Evolutionary conservation across 2,888 invertebrate genomes (phyloP).

Genomic region (Agrochola lychnidis): DNA sequence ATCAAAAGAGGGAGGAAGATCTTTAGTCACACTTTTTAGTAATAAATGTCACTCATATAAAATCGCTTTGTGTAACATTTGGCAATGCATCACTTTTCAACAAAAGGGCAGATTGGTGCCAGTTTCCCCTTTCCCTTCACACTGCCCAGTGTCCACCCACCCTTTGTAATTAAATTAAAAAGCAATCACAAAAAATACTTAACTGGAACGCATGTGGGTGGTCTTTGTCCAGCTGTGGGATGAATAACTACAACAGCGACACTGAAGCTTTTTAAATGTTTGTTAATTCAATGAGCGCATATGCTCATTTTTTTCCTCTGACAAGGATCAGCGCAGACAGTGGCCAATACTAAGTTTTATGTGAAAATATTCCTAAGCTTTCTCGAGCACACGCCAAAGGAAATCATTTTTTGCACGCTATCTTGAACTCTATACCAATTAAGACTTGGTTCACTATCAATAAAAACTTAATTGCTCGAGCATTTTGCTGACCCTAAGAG

Average conservation of each 20-base stretch:
- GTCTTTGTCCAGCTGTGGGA: constrained; percentile 12
- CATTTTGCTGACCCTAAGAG: background rate
- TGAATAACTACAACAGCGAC: constrained; percentile 2
- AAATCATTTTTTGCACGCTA: background rate
- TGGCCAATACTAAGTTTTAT: background rate
- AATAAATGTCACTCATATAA: constrained; percentile 28
- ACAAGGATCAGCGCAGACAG: background rate
- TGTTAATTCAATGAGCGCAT: background rate
- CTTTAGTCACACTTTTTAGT: constrained; percentile 33
- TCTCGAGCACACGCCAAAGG: no score
- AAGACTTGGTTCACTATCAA: background rate
- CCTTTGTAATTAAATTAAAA: constrained; percentile 44
- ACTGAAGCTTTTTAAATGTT: constrained; percentile 11
- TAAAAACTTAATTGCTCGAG: background rate
- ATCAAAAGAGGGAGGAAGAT: background rate
- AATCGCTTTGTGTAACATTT: constrained; percentile 41
- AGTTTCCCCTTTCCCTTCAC: constrained; percentile 11
- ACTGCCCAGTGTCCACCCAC: constrained; percentile 22
- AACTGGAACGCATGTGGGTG: constrained; percentile 23
- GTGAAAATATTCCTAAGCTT: background rate
- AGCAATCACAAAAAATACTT: constrained; percentile 39
- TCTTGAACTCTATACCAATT: background rate
- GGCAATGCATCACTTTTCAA: constrained; percentile 33
- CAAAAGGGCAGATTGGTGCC: constrained; percentile 34
- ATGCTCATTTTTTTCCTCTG: background rate